A percentile compares a stretch with the other conserved stretches of the same genome.
Conservation (phyloP, 1,140 invertebrate genomes). For the Reticulitermes speratus region DNA sequence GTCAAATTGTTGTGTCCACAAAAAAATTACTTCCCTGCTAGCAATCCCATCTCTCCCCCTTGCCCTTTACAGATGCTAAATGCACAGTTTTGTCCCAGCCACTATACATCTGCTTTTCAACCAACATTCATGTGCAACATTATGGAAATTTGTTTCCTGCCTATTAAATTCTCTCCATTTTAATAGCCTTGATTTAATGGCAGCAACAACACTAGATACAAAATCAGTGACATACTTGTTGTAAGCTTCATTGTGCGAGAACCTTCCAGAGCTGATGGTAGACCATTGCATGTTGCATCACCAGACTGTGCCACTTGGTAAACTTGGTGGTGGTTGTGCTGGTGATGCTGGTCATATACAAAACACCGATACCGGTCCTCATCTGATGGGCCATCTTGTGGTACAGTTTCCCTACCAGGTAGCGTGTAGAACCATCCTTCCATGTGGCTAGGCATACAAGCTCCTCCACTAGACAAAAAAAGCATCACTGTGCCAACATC, state of each 20-base stretch:
- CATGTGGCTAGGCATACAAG: slow-evolving; percentile 78
- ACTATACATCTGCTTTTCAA: no score
- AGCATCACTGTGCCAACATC: neutral
- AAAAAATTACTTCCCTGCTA: no score
- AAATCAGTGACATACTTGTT: slow-evolving; percentile 52
- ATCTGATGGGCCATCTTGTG: slow-evolving; percentile 53
- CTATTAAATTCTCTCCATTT: no score
- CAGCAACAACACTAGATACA: no score
- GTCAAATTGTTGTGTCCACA: no score
- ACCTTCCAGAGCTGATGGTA: slow-evolving; percentile 63
- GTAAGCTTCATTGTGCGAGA: slow-evolving; percentile 62
- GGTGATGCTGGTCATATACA: slow-evolving; percentile 52
- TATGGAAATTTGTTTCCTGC: no score
- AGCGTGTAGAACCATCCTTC: slow-evolving; percentile 80
- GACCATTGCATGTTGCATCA: slow-evolving; percentile 77
- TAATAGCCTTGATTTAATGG: no score
- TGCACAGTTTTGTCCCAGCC: no score
- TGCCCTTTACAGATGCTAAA: no score
- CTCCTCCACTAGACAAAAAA: slow-evolving; percentile 68
- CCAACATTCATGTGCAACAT: no score
- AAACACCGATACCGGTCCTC: slow-evolving; percentile 68
- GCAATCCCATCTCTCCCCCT: no score
- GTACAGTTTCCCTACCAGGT: slow-evolving; percentile 69
- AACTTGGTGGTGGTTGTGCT: slow-evolving; percentile 39
- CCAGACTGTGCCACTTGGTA: slow-evolving; percentile 74